Evolutionary conservation across 2,113 vertebrate genomes (phyloP).

Genomic region (human (Homo sapiens)): DNA sequence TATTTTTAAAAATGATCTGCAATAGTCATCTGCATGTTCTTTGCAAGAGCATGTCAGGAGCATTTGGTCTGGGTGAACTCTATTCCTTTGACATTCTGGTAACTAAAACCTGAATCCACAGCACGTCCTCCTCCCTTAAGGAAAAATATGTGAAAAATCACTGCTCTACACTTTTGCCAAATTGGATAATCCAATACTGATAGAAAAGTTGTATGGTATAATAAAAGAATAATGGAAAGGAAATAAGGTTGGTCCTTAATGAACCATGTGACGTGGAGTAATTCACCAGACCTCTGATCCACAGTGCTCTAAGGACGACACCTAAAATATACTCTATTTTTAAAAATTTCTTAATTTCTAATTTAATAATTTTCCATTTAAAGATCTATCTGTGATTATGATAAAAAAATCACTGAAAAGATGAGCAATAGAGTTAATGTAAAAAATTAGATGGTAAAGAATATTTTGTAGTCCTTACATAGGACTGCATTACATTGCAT

Average conservation of each 20-base stretch:
- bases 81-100: background rate
- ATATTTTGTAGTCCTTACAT: background rate
- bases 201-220: background rate
- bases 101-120: background rate
- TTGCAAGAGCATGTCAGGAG: background rate
- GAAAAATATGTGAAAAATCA: background rate
- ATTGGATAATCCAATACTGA: background rate
- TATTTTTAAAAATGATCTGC: background rate
- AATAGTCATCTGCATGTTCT: background rate
- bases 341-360: background rate
- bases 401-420: background rate
- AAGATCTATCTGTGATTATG: background rate
- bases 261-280: background rate
- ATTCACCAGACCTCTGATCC: background rate
- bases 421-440: background rate
- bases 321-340: background rate
- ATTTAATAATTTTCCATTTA: background rate
- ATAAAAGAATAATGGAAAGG: background rate
- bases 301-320: background rate
- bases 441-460: background rate
- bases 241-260: background rate
- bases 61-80: background rate
- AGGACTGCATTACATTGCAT: background rate
- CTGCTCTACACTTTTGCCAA: background rate
- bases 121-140: background rate